Conservation (phyloP, 2,888 invertebrate species). For the Cataglyphis altisquamis region DNA sequence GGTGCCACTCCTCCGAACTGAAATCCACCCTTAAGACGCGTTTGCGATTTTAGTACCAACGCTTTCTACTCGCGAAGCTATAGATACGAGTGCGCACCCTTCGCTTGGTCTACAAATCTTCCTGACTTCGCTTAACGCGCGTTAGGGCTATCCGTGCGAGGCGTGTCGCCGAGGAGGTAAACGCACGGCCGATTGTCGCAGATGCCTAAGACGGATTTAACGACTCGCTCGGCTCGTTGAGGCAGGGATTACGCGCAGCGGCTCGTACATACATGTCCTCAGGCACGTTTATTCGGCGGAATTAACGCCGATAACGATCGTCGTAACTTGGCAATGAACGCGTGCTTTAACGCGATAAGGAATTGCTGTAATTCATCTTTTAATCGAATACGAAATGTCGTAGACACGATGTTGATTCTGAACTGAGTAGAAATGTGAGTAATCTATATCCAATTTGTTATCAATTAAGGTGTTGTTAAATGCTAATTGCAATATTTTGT, state of each 20-base stretch:
- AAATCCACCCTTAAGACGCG: slow-evolving; percentile 70
- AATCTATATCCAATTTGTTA: background rate
- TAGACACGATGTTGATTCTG: background rate
- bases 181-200: slow-evolving; percentile 62
- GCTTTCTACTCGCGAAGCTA: slow-evolving; percentile 43
- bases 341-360: slow-evolving; percentile 13
- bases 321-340: slow-evolving; percentile 16
- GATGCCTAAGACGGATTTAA: slow-evolving; percentile 68
- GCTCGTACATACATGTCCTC: slow-evolving; percentile 47
- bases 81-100: slow-evolving; percentile 41
- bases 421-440: background rate
- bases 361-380: slow-evolving; percentile 6
- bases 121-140: slow-evolving; percentile 65
- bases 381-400: background rate
- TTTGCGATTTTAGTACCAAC: slow-evolving; percentile 63
- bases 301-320: slow-evolving; percentile 38
- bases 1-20: slow-evolving; percentile 24
- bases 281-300: slow-evolving; percentile 42
- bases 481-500: background rate
- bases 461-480: background rate
- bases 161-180: slow-evolving; percentile 60
- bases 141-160: slow-evolving; percentile 45
- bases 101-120: slow-evolving; percentile 67
- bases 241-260: slow-evolving; percentile 59
- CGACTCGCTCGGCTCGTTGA: slow-evolving; percentile 51